Evolutionary conservation across 2,113 vertebrate genomes (phyloP), one percentile per base, ranked within the genome.

Genomic region (Cygnus buccinator): DNA sequence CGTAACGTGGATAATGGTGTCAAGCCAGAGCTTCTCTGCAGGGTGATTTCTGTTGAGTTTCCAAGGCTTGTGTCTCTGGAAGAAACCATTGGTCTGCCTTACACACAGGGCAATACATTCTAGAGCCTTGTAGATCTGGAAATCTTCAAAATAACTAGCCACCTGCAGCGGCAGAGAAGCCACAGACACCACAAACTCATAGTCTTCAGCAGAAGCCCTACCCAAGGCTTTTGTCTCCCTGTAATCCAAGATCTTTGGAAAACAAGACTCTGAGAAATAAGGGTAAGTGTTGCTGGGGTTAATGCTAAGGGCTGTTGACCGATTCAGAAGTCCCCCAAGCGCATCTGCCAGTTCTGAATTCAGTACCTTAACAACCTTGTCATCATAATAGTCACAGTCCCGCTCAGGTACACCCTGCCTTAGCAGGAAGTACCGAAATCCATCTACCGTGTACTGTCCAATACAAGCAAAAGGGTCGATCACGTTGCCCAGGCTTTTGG

Each of bases 401-500:
- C 98, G 97, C 67, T 98, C 99, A 0, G 99, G 99, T 25, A 99
- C 99, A 0, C 99, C 99, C 94, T 99, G 99, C 44, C 99, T 98
- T 18, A 99, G 98, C 26, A 99, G 98, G 43, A 99, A 99, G 94
- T 99, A 99, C 72, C 99, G 98, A 57, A 99, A 97, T 3, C 99
- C 99, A 2, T 99, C 99, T 39, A 98, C 96, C 0, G 99, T 98
- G 81, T 98, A 99, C 62, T 61, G 97, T 13, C 77, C 92, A 2
- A 98, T 79, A 23, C 98, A 98, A 35, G 98, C 93, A 2, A 82
- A 10, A 5, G 99, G 99, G 62, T 99, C 98, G 10, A 99, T 95
- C 82, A 99, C 98, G 1, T 99, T 99, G 21, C 99, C 99, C 87
- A 99, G 79, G 97, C 99, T 99, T 94, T 99, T 99, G 52, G 99